Evolutionary conservation across 1,140 invertebrate genomes (phyloP), one percentile per base, ranked within the genome.

Genomic region (Intoshia linei): DNA sequence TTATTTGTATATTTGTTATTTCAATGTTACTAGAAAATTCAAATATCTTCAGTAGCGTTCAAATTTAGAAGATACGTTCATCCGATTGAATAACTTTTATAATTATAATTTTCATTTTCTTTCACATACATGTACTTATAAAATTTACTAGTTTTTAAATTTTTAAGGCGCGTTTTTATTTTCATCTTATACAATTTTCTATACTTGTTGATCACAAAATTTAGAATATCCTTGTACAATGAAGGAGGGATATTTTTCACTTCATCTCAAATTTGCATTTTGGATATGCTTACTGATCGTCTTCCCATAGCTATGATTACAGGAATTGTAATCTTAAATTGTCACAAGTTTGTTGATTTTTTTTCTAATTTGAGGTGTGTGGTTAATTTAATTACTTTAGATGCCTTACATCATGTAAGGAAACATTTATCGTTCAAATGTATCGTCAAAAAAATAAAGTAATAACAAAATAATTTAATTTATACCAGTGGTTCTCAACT

Each of bases 171-270:
- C n/a, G n/a, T n/a, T n/a, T n/a, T n/a, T n/a, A n/a, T n/a, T n/a
- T n/a, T n/a, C n/a, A n/a, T n/a, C n/a, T n/a, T n/a, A n/a, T n/a
- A n/a, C n/a, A n/a, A n/a, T n/a, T n/a, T n/a, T n/a, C n/a, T n/a
- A n/a, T n/a, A n/a, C n/a, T n/a, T n/a, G n/a, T n/a, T n/a, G n/a
- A n/a, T n/a, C n/a, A n/a, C n/a, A n/a, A n/a, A n/a, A 39, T 46
- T 36, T 44, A 63, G 63, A 36, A 49, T 53, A 25, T 43, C 44
- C 10, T 50, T 73, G 31, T 93, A 93, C 56, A 55, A 81, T 39
- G 68, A 77, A 46, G 84, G 84, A 39, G 87, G 87, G 4, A 68
- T 90, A 21, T 65, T 87, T 45, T 92, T 93, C 61, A 68, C 68
- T 3, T 67, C 67, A 13, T 74, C 81, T 13, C 64, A 81, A 47